Evolutionary conservation across 2,797 vertebrate species (phyloP).

Genomic region (Cichlasoma orientale): DNA sequence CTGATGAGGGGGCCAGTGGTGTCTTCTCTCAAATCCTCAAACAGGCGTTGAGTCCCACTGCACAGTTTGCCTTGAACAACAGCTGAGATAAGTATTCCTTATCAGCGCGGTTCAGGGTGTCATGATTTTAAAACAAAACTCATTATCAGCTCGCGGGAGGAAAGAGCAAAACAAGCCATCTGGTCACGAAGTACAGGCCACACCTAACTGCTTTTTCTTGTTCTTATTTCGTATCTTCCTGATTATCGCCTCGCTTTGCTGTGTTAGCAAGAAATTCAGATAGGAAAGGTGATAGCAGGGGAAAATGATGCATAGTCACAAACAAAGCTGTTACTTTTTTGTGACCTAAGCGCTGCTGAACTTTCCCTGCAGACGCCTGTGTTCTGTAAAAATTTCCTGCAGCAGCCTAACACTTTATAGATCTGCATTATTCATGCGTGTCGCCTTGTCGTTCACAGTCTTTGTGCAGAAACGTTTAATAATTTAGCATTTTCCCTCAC

Average conservation of each 20-base stretch:
- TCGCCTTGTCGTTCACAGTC: conserved; percentile 65
- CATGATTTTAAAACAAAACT: conserved; percentile 34
- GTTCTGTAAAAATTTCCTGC: conserved; percentile 46
- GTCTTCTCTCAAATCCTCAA: conserved; percentile 31
- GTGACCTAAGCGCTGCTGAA: neutral
- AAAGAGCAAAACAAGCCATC: conserved; percentile 26
- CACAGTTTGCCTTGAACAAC: conserved; percentile 37
- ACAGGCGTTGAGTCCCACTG: neutral
- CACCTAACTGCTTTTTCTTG: neutral
- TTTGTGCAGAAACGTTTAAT: conserved; percentile 70
- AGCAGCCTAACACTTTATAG: conserved; percentile 49
- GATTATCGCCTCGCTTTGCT: conserved; percentile 18
- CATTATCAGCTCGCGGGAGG: conserved; percentile 29
- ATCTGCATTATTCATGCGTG: conserved; percentile 76
- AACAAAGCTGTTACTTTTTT: neutral
- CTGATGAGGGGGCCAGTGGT: conserved; percentile 27
- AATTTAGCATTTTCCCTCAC: conserved; percentile 70
- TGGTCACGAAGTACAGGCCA: conserved; percentile 12
- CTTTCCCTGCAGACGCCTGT: conserved; percentile 26
- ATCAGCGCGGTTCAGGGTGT: conserved; percentile 38
- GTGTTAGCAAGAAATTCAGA: neutral
- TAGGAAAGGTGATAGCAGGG: neutral
- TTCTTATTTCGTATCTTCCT: neutral
- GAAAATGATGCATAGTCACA: conserved; percentile 11
- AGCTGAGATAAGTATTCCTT: conserved; percentile 48